phyloP scores from a whole-genome alignment of 2,113 vertebrate species.

The Gasterosteus nipponicus region DNA sequence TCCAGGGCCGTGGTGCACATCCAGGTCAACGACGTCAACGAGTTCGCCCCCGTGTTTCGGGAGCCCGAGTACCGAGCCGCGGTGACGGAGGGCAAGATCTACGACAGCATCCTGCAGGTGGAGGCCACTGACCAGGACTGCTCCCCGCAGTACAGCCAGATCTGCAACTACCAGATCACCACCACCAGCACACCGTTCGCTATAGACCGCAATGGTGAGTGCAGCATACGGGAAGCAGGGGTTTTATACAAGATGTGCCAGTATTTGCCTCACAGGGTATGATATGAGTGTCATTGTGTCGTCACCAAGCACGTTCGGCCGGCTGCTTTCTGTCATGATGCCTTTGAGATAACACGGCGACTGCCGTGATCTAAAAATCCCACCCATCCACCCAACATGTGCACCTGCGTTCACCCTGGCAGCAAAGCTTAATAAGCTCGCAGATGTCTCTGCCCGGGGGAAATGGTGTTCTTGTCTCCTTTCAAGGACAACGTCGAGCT shows the following conservation, averaged over 20 bases:
- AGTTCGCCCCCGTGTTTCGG: conserved; percentile 93
- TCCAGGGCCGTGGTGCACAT: conserved; percentile 95
- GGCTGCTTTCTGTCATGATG: no score
- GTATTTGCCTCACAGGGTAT: no score
- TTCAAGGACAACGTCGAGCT: conserved; percentile 58
- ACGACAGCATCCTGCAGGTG: conserved; percentile 96
- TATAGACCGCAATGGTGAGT: conserved; percentile 96
- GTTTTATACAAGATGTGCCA: neutral
- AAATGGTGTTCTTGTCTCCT: conserved; percentile 42
- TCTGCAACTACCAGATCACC: conserved; percentile 96
- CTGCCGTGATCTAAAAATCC: conserved; percentile 1
- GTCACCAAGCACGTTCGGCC: no score
- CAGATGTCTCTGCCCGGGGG: conserved; percentile 41
- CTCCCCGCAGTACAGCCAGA: conserved; percentile 96
- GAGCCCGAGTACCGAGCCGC: conserved; percentile 87
- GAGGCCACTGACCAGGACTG: conserved; percentile 95
- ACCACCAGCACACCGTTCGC: conserved; percentile 91
- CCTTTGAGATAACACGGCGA: neutral
- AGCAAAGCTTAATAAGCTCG: conserved; percentile 22
- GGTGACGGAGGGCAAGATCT: conserved; percentile 93
- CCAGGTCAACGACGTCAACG: conserved; percentile 96
- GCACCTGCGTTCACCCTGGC: conserved; percentile 4
- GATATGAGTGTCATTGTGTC: no score
- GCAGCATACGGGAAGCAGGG: conserved; percentile 49
- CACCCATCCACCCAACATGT: neutral